Percentiles rank a stretch among this genome's conserved stretches.
Evolutionary conservation across 2,797 vertebrate genomes (phyloP).

Genomic region (Rallus crepitans): DNA sequence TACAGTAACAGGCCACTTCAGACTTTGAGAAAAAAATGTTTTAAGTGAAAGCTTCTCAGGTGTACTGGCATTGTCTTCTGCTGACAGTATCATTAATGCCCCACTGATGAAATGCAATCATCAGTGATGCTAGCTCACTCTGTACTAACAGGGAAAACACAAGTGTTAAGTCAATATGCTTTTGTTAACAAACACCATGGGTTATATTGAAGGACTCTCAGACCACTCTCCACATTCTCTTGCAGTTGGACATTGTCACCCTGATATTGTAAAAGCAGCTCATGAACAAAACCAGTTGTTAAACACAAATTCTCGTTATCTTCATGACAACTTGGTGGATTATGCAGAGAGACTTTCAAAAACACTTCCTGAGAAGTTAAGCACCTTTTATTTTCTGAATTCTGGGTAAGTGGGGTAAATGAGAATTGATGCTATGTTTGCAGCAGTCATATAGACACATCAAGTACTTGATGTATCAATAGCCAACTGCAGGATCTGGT

Average conservation of each 20-base stretch:
- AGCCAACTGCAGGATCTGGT: neutral
- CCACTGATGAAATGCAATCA: neutral
- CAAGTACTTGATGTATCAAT: neutral
- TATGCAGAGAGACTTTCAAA: conserved; percentile 88
- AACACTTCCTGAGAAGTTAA: conserved; percentile 88
- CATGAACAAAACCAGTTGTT: conserved; percentile 88
- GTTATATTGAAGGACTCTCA: neutral
- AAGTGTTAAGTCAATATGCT: neutral
- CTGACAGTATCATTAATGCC: neutral
- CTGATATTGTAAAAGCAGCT: conserved; percentile 87
- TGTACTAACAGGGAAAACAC: neutral
- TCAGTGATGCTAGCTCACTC: neutral
- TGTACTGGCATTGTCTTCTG: accelerated
- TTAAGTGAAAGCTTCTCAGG: neutral
- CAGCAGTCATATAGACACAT: neutral
- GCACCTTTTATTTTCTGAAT: conserved; percentile 94
- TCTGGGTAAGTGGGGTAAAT: conserved; percentile 83
- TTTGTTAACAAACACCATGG: neutral
- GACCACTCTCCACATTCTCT: neutral
- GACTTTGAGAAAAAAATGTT: neutral
- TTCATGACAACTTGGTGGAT: conserved; percentile 90
- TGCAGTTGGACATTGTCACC: conserved; percentile 94
- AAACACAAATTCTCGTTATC: conserved; percentile 91
- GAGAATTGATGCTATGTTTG: neutral
- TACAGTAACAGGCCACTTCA: neutral